Percentiles rank a stretch among this genome's conserved stretches.
phyloP scores from a whole-genome alignment of 2,888 invertebrate genomes.

The Agrochola lota region DNA sequence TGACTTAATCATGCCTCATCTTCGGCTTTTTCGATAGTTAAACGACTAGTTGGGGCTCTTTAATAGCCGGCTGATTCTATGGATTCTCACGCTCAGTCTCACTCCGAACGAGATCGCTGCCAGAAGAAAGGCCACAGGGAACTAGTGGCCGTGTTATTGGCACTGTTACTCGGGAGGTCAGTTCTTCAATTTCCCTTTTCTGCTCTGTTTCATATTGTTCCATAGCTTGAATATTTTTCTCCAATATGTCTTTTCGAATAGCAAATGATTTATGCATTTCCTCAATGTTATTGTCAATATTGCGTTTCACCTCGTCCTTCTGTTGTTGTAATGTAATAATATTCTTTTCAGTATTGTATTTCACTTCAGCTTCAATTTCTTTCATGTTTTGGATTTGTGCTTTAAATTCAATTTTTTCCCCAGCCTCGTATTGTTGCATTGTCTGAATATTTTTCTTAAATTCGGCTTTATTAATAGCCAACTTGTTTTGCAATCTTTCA shows the following conservation, averaged over 20 bases:
- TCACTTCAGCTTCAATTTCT: no score
- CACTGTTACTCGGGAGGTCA: background rate
- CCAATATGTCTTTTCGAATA: background rate
- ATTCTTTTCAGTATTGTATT: no score
- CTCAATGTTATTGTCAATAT: slow-evolving; percentile 7
- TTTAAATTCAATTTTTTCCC: no score
- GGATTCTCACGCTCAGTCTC: background rate
- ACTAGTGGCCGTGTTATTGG: background rate
- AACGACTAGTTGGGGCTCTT: slow-evolving; percentile 1
- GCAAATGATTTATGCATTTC: slow-evolving; percentile 7
- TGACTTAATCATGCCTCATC: no score
- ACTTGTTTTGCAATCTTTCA: no score
- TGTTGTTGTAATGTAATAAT: no score
- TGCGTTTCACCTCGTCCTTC: no score
- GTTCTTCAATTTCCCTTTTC: slow-evolving; percentile 5
- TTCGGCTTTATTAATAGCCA: no score
- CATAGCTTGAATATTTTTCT: slow-evolving; percentile 24
- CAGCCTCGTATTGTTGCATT: no score
- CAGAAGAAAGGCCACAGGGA: slow-evolving; percentile 18
- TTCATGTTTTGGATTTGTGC: no score
- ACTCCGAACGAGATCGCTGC: slow-evolving; percentile 1
- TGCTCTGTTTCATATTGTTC: slow-evolving; percentile 9
- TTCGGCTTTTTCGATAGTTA: no score
- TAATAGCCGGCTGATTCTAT: slow-evolving; percentile 2
- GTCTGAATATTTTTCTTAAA: no score